These are phyloP conservation scores for Acropora tenuis DNA, from an alignment of 64 coral and sea anemone species.

Conservation along the genomic window DNA sequence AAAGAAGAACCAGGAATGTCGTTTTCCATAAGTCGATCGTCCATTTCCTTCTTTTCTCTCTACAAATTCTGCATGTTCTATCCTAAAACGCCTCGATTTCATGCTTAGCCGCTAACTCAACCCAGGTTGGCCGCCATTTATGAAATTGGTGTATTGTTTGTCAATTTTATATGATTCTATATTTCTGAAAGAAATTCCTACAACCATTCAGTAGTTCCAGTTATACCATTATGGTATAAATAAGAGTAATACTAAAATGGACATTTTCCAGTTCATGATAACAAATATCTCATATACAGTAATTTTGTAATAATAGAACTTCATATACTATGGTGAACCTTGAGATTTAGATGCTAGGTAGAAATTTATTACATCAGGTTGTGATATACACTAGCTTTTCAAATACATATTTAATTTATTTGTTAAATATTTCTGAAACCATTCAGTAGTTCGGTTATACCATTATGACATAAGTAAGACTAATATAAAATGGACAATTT, in stretches of 20 bases:
- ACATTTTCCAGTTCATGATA: neutral
- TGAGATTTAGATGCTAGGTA: too few relatives aligned
- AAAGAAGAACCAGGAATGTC: too few relatives aligned
- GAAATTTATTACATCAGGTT: neutral
- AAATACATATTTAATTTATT: too few relatives aligned
- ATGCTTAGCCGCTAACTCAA: too few relatives aligned
- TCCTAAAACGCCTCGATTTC: too few relatives aligned
- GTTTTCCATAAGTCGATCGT: too few relatives aligned
- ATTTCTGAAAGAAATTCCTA: neutral
- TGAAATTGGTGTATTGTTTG: too few relatives aligned
- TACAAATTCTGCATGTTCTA: too few relatives aligned
- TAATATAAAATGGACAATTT: neutral
- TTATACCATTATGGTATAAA: neutral
- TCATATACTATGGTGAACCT: neutral
- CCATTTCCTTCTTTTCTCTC: too few relatives aligned
- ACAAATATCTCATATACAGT: neutral
- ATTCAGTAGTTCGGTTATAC: neutral
- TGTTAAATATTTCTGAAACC: neutral
- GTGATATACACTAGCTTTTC: neutral
- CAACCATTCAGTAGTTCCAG: neutral
- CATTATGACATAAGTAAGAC: neutral
- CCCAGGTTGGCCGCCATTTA: too few relatives aligned
- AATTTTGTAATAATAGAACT: neutral
- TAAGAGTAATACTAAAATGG: neutral
- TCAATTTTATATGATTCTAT: too few relatives aligned